Conservation (phyloP, 2,888 invertebrate species). For the Brachycybe producta region DNA sequence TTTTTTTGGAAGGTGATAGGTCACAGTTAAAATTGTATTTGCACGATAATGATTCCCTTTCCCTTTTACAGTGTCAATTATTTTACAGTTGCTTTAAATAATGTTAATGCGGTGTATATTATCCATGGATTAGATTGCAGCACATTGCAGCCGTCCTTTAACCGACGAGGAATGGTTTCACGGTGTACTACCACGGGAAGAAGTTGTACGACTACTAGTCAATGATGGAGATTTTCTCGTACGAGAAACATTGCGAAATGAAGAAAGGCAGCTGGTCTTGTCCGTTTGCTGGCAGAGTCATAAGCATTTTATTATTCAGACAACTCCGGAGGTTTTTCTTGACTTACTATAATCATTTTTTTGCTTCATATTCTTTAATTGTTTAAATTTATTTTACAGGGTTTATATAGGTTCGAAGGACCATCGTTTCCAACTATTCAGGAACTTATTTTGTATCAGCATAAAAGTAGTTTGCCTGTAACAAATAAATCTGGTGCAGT, state of each 20-base stretch:
- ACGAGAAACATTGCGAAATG: constrained; percentile 79
- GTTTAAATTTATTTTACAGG: constrained; percentile 43
- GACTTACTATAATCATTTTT: no score
- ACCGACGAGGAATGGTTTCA: constrained; percentile 93
- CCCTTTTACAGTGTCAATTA: no score
- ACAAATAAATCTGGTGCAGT: constrained; percentile 86
- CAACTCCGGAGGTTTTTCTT: constrained; percentile 82
- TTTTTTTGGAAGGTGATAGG: no score
- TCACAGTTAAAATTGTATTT: no score
- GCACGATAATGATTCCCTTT: no score
- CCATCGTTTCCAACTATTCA: constrained; percentile 84
- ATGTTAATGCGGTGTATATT: no score
- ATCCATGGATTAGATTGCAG: constrained; percentile 11
- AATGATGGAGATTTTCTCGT: constrained; percentile 90
- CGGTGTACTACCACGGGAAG: constrained; percentile 87
- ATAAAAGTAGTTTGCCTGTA: constrained; percentile 70
- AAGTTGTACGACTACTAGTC: constrained; percentile 79
- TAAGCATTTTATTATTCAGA: constrained; percentile 94
- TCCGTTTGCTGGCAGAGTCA: constrained; percentile 94
- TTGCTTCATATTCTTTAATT: background rate
- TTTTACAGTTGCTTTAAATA: no score
- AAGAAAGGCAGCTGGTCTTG: constrained; percentile 80
- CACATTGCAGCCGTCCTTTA: constrained; percentile 34
- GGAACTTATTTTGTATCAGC: constrained; percentile 80
- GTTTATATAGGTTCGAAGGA: constrained; percentile 85